These are phyloP conservation scores for Drosophila erecta DNA, from an alignment of 1,140 invertebrate species.

Conservation along the genomic window DNA sequence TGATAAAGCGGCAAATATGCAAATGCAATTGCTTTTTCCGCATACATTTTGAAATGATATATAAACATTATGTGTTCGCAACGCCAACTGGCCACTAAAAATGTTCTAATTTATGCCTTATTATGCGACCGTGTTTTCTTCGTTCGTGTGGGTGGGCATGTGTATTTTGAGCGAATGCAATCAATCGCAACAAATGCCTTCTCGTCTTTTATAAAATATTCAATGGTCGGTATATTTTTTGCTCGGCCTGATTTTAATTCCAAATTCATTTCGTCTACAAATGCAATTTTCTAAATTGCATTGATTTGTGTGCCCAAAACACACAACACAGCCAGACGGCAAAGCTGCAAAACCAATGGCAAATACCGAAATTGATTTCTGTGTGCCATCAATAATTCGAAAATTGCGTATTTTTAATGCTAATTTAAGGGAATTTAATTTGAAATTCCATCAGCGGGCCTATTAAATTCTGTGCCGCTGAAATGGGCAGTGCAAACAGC, in stretches of 20 bases:
- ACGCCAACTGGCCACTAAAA: conserved; percentile 27
- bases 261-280: conserved; percentile 64
- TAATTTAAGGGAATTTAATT: conserved; percentile 75
- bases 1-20: conserved; percentile 26
- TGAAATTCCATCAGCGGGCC: conserved; percentile 29
- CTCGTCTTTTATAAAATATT: conserved; percentile 31
- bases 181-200: conserved; percentile 27
- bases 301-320: conserved; percentile 55
- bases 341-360: conserved; percentile 45
- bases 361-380: conserved; percentile 57
- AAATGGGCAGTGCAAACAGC: conserved; percentile 58
- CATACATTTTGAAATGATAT: conserved; percentile 35
- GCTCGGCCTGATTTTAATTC: conserved; percentile 54
- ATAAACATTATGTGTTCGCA: conserved; percentile 39
- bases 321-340: conserved; percentile 4
- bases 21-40: conserved; percentile 27
- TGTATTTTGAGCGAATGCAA: conserved; percentile 29
- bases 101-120: conserved; percentile 51
- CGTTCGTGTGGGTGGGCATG: not conserved
- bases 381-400: conserved; percentile 38
- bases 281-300: conserved; percentile 78
- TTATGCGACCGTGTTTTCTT: conserved; percentile 17
- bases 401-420: conserved; percentile 53
- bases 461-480: conserved; percentile 67
- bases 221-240: conserved; percentile 31